These are phyloP conservation scores for Stenodema calcarata DNA, from an alignment of 2,888 invertebrate genomes.

Conservation along the genomic window DNA sequence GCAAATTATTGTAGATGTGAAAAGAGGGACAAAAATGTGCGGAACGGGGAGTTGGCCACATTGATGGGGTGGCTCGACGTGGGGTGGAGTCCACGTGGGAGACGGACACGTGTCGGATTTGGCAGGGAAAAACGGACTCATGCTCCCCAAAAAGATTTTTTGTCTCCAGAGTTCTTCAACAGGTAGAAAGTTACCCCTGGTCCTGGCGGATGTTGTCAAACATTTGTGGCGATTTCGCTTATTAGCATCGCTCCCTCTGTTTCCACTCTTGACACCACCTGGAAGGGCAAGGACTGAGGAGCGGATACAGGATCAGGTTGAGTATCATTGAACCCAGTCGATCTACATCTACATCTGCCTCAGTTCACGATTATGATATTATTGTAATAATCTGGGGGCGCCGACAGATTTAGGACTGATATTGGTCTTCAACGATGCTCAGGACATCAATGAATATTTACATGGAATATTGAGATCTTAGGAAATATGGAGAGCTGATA, in stretches of 20 bases:
- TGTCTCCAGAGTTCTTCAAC: neutral
- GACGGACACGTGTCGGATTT: neutral
- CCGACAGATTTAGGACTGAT: too few species aligned
- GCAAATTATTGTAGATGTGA: conserved; percentile 11
- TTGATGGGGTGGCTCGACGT: neutral
- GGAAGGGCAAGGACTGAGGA: neutral
- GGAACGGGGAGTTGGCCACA: neutral
- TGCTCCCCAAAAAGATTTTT: neutral
- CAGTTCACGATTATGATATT: too few species aligned
- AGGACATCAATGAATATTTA: too few species aligned
- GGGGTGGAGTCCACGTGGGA: neutral
- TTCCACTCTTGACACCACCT: neutral
- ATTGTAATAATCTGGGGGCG: too few species aligned
- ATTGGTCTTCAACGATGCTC: too few species aligned
- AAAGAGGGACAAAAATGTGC: neutral
- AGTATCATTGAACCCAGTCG: too few species aligned
- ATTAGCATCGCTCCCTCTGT: neutral
- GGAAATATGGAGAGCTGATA: too few species aligned
- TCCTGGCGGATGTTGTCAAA: neutral
- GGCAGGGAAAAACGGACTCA: neutral
- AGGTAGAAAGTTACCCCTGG: neutral
- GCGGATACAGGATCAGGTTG: neutral
- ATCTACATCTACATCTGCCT: too few species aligned
- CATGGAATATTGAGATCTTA: too few species aligned
- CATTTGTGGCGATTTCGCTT: neutral